A percentile compares a stretch with the other conserved stretches of the same genome.
Conservation (phyloP, 2,797 vertebrate genomes). For the Chrysocyon brachyurus region DNA sequence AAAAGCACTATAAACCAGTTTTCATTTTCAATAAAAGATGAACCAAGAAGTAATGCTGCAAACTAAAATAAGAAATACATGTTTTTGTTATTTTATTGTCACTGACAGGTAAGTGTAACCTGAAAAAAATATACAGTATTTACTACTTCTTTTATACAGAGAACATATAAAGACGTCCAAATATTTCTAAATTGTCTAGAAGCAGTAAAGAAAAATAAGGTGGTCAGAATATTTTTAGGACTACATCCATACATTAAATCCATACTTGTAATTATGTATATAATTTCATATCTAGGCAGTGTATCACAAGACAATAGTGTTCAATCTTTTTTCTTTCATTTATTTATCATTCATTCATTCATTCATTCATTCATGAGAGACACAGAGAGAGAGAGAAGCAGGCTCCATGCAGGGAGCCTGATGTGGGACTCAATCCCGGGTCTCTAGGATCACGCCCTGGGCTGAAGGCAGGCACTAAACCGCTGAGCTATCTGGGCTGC, state of each 20-base stretch:
- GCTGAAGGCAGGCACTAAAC: no score
- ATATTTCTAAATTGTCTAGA: constrained; percentile 9
- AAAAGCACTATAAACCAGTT: not conserved
- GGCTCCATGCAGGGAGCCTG: no score
- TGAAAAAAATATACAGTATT: not conserved
- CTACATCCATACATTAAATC: not conserved
- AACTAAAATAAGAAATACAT: constrained; percentile 60
- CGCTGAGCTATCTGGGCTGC: no score
- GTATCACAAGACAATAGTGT: not conserved
- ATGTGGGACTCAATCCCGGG: no score
- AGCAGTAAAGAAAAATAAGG: constrained; percentile 64
- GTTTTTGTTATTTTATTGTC: constrained; percentile 27
- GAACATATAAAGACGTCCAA: constrained; percentile 15
- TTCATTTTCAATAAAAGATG: constrained; percentile 63
- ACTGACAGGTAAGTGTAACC: not conserved
- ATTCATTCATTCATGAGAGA: no score
- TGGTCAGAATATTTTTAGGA: constrained; percentile 46
- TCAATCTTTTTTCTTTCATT: not conserved
- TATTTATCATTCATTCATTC: no score
- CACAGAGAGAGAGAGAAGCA: no score
- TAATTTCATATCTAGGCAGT: not conserved
- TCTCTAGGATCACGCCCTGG: no score
- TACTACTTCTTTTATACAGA: constrained; percentile 41
- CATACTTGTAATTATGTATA: not conserved
- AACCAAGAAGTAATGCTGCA: constrained; percentile 6